Conservation (phyloP, 2,797 vertebrate species). For the Taenioides sp. region DNA sequence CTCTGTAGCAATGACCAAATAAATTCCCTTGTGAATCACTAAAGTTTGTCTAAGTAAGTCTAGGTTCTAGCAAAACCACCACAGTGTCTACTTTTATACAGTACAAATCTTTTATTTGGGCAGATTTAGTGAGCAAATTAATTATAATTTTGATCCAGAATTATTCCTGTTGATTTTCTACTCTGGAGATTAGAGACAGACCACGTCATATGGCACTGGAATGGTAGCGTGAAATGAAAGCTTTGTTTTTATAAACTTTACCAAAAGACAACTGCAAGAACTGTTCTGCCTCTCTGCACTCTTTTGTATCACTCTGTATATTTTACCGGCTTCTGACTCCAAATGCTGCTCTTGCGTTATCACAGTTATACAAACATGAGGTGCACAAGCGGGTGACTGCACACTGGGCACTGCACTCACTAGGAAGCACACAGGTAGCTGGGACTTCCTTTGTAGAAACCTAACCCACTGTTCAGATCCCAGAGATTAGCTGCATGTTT, state of each 20-base stretch:
- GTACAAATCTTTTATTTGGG: neutral
- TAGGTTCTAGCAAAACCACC: neutral
- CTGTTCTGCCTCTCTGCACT: neutral
- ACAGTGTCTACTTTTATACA: neutral
- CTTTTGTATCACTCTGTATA: neutral
- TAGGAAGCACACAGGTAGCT: slow-evolving; percentile 28
- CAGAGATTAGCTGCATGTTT: slow-evolving; percentile 52
- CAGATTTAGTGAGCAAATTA: neutral
- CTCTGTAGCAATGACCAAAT: too few relatives aligned
- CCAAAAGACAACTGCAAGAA: neutral
- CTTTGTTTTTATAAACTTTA: slow-evolving; percentile 3
- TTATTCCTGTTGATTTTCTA: neutral
- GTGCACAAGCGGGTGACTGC: slow-evolving; percentile 30
- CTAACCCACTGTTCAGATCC: slow-evolving; percentile 56
- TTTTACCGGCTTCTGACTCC: neutral
- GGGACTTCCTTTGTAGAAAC: slow-evolving; percentile 50
- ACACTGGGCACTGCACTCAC: slow-evolving; percentile 28
- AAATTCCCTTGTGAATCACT: too few relatives aligned
- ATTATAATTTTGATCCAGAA: neutral
- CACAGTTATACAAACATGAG: slow-evolving; percentile 1
- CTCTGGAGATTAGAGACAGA: neutral
- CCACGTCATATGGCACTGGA: neutral
- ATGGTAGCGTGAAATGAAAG: neutral
- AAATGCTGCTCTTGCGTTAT: neutral
- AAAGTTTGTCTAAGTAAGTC: too few relatives aligned